Conservation (phyloP, 2,888 invertebrate species). For the Melanotus villosus region DNA sequence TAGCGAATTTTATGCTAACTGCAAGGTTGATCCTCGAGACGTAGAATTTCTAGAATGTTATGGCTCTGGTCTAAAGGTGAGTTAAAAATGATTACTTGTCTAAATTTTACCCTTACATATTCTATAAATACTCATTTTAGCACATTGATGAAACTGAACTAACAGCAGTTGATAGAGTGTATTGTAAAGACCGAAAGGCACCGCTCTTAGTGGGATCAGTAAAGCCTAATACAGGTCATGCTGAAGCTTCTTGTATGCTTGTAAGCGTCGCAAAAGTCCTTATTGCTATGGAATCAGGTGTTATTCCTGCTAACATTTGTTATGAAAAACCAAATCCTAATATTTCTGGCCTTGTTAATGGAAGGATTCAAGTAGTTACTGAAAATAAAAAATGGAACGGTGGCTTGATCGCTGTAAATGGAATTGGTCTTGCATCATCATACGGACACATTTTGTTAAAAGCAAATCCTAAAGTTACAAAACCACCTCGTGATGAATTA, state of each 20-base stretch:
- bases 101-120: not conserved
- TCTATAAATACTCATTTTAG: constrained; percentile 48
- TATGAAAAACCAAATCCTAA: constrained; percentile 90
- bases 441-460: constrained; percentile 92
- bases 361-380: constrained; percentile 82
- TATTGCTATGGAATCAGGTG: constrained; percentile 91
- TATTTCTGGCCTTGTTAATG: constrained; percentile 88
- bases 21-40: constrained; percentile 64
- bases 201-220: constrained; percentile 95
- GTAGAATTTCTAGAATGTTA: constrained; percentile 66
- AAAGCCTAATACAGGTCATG: constrained; percentile 98
- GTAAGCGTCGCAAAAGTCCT: constrained; percentile 92
- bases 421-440: constrained; percentile 98
- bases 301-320: constrained; percentile 93
- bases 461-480: constrained; percentile 77
- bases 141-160: constrained; percentile 80
- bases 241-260: constrained; percentile 91
- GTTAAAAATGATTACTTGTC: not conserved
- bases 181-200: constrained; percentile 83
- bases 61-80: constrained; percentile 64
- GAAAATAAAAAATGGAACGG: constrained; percentile 87
- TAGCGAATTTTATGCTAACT: constrained; percentile 72
- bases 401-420: constrained; percentile 92
- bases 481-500: constrained; percentile 70
- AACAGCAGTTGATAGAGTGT: constrained; percentile 90